phyloP scores from a whole-genome alignment of 2,113 vertebrate genomes.

The Pelobates fuscus region DNA sequence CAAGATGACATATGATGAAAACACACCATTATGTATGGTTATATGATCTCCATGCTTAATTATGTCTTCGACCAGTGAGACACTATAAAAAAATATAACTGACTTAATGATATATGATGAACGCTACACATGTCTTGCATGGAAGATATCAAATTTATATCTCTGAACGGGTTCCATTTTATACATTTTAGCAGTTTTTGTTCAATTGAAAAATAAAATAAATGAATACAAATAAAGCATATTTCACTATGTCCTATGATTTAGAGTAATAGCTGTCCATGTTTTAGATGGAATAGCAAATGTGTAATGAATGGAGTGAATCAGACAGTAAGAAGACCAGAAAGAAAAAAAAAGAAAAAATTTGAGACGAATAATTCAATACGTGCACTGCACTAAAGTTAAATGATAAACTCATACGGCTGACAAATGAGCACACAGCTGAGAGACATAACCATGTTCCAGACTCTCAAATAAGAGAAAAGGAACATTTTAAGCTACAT shows the following conservation, averaged over 20 bases:
- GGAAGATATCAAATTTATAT: conserved; percentile 17
- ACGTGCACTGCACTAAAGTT: conserved; percentile 35
- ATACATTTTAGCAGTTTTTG: not conserved
- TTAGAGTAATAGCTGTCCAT: conserved; percentile 6
- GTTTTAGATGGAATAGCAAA: conserved; percentile 31
- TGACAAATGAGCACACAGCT: conserved; percentile 39
- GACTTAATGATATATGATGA: conserved; percentile 11
- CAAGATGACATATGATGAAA: not conserved
- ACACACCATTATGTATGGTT: not conserved
- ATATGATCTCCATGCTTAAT: conserved; percentile 17
- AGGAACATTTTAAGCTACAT: conserved; percentile 48
- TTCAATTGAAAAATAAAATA: conserved; percentile 20
- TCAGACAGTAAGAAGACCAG: conserved; percentile 17
- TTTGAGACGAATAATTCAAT: conserved; percentile 28
- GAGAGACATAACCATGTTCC: conserved; percentile 37
- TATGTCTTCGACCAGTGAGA: conserved; percentile 14
- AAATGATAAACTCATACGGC: conserved; percentile 44
- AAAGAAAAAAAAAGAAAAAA: conserved; percentile 20
- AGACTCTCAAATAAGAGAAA: conserved; percentile 42
- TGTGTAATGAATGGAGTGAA: conserved; percentile 28
- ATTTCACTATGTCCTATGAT: not conserved
- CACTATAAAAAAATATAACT: not conserved
- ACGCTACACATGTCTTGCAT: conserved; percentile 6
- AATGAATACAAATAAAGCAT: conserved; percentile 9
- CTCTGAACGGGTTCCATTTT: not conserved